Evolutionary conservation across 1,140 invertebrate genomes (phyloP).

Genomic region (Planococcus citri): DNA sequence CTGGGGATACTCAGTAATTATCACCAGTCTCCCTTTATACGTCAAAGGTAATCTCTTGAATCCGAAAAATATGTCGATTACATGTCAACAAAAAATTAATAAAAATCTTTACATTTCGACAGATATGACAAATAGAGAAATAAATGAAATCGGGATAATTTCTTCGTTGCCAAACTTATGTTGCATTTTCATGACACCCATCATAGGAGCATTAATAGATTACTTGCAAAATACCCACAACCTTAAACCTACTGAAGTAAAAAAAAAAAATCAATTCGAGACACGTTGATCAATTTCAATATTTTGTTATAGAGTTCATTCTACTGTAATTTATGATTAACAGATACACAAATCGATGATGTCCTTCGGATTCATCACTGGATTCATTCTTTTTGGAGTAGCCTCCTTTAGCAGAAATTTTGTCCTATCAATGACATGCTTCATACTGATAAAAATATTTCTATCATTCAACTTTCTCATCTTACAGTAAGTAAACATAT

Average conservation of each 20-base stretch:
- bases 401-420: not conserved
- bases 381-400: not conserved
- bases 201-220: not conserved
- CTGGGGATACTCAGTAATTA: too few species aligned
- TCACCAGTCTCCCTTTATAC: too few species aligned
- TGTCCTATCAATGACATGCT: not conserved
- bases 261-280: too few species aligned
- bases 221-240: not conserved
- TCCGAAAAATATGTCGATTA: too few species aligned
- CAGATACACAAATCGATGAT: not conserved
- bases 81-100: too few species aligned
- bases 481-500: not conserved
- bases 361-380: not conserved
- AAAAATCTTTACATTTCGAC: not conserved
- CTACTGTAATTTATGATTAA: not conserved
- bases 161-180: not conserved
- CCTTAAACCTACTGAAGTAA: not conserved
- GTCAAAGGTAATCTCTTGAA: too few species aligned
- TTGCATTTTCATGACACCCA: not conserved
- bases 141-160: not conserved
- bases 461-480: not conserved
- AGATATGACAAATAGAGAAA: not conserved
- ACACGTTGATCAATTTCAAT: not conserved
- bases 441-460: not conserved
- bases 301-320: too few species aligned